Evolutionary conservation across 2,888 invertebrate species (phyloP).

Genomic region (Synanthedon myopaeformis): DNA sequence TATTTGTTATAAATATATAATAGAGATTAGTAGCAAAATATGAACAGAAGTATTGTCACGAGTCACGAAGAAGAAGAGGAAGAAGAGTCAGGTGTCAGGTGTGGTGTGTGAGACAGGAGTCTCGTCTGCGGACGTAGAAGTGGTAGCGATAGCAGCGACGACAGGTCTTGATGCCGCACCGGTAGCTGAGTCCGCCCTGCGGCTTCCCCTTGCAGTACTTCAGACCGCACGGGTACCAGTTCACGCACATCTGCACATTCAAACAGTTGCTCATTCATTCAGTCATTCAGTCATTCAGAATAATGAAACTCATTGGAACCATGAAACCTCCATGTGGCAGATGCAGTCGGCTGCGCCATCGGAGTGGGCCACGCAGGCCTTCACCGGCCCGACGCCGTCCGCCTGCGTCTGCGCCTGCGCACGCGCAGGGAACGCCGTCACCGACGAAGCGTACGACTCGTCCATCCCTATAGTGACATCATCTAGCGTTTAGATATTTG

Average conservation of each 20-base stretch:
- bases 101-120: constrained; percentile 45
- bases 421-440: constrained; percentile 76
- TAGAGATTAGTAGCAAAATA: constrained; percentile 32
- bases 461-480: too few relatives aligned
- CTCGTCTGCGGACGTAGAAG: constrained; percentile 86
- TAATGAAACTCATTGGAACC: too few relatives aligned
- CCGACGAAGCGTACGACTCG: constrained; percentile 77
- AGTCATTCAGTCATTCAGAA: too few relatives aligned
- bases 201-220: constrained; percentile 93
- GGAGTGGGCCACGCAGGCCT: constrained; percentile 76
- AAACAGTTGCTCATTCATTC: too few relatives aligned
- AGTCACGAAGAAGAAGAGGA: constrained; percentile 3
- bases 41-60: constrained; percentile 35
- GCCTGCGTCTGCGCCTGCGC: constrained; percentile 48
- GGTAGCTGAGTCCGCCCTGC: constrained; percentile 76
- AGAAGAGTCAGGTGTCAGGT: constrained; percentile 35
- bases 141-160: constrained; percentile 89
- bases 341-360: constrained; percentile 81
- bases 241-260: constrained; percentile 75
- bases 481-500: too few relatives aligned
- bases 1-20: constrained; percentile 9
- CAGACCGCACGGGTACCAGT: constrained; percentile 96
- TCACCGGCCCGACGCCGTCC: constrained; percentile 32
- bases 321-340: constrained; percentile 81
- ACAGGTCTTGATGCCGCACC: constrained; percentile 97